Conservation (phyloP, 2,888 invertebrate species). For the Ormyrus thymus region DNA sequence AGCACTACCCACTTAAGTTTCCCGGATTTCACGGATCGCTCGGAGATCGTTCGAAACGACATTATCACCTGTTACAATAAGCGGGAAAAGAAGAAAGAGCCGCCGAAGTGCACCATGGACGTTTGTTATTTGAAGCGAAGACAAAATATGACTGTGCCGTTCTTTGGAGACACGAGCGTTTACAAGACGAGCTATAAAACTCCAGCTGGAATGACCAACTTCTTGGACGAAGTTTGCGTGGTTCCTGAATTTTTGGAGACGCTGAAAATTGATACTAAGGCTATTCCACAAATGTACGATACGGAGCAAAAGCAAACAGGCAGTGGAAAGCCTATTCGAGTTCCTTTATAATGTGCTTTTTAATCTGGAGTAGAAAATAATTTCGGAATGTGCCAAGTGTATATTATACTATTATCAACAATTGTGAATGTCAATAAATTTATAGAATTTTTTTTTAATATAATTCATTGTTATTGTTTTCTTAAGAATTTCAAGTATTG, state of each 20-base stretch:
- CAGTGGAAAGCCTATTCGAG: not conserved
- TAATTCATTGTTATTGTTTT: no score
- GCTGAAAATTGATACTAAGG: not conserved
- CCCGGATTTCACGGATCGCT: constrained; percentile 66
- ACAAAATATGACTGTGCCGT: constrained; percentile 48
- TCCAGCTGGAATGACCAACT: not conserved
- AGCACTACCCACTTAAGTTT: constrained; percentile 70
- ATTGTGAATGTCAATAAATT: no score
- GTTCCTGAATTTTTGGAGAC: not conserved
- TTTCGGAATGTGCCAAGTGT: no score
- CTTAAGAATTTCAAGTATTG: no score
- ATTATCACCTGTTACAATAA: constrained; percentile 73
- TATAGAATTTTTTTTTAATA: no score
- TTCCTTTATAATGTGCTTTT: no score
- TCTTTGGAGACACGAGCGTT: constrained; percentile 56
- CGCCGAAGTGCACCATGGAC: not conserved
- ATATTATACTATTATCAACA: no score
- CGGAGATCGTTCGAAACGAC: constrained; percentile 70
- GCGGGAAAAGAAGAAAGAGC: constrained; percentile 21
- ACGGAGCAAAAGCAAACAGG: constrained; percentile 9
- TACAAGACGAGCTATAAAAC: constrained; percentile 46
- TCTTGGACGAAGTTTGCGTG: not conserved
- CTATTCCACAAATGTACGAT: not conserved
- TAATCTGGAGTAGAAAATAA: no score
- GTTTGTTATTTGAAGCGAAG: constrained; percentile 1